phyloP scores from a whole-genome alignment of 2,888 invertebrate species.

The Drosophila hamatofila region DNA sequence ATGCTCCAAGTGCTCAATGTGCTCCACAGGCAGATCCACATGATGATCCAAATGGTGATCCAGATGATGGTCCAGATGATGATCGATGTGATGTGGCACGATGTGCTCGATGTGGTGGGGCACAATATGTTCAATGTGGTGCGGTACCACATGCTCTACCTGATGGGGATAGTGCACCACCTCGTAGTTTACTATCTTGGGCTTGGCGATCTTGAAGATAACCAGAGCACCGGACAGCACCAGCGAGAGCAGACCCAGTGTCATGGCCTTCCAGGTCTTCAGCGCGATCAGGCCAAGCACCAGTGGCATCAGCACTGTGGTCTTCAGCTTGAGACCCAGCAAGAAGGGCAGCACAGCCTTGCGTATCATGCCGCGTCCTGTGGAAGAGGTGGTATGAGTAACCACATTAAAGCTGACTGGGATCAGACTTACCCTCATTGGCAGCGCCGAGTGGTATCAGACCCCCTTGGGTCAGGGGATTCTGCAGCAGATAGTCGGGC shows the following conservation, averaged over 20 bases:
- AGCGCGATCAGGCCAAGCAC: constrained; percentile 93
- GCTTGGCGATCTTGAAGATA: constrained; percentile 94
- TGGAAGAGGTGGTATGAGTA: constrained; percentile 38
- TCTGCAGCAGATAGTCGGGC: constrained; percentile 82
- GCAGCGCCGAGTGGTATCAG: constrained; percentile 89
- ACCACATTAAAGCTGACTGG: background rate
- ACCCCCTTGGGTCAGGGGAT: constrained; percentile 88
- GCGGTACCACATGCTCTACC: constrained; percentile 82
- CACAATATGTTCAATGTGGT: constrained; percentile 82
- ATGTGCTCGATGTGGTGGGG: constrained; percentile 83
- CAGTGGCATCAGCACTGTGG: constrained; percentile 92
- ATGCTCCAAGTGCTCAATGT: constrained; percentile 86
- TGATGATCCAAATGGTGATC: constrained; percentile 87
- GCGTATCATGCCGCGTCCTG: constrained; percentile 93
- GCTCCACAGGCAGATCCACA: constrained; percentile 84
- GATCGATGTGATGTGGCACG: constrained; percentile 85
- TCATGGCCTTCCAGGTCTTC: constrained; percentile 95
- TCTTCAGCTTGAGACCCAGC: constrained; percentile 94
- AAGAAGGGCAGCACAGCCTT: constrained; percentile 94
- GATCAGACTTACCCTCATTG: constrained; percentile 75
- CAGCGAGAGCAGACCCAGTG: constrained; percentile 92
- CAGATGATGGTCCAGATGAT: constrained; percentile 85
- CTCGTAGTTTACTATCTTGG: constrained; percentile 94
- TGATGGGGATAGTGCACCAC: constrained; percentile 91
- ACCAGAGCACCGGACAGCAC: constrained; percentile 94